Evolutionary conservation across 2,797 vertebrate genomes (phyloP).

Genomic region (Gallinago solitaria): DNA sequence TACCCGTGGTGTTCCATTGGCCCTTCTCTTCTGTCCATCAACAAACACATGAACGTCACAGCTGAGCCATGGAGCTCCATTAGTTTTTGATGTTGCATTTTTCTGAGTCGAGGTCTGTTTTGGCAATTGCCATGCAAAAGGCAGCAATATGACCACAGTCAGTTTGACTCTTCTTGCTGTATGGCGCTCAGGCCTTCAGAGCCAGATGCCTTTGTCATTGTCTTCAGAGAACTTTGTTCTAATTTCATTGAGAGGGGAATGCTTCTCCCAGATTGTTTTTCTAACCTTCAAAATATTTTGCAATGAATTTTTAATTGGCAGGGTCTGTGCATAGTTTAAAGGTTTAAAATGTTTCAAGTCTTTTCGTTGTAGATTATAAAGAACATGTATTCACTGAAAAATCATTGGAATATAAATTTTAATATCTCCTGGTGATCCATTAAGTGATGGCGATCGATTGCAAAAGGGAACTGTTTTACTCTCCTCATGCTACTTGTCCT

Average conservation of each 20-base stretch:
- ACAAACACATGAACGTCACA: fast-evolving
- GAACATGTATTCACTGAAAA: neutral
- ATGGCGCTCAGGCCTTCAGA: neutral
- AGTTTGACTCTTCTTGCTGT: neutral
- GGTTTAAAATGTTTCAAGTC: conserved; percentile 13
- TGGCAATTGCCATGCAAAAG: neutral
- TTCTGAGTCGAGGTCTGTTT: neutral
- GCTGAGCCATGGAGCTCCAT: neutral
- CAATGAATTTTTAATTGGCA: conserved; percentile 28
- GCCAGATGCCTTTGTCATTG: neutral
- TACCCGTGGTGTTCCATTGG: neutral
- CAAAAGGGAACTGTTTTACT: neutral
- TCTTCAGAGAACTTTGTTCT: conserved; percentile 1
- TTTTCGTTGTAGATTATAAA: neutral
- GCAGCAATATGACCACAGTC: neutral
- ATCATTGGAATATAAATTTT: neutral
- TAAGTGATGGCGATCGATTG: neutral
- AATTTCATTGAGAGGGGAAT: neutral
- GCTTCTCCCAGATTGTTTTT: conserved; percentile 20
- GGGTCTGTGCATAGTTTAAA: neutral
- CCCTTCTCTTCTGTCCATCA: neutral
- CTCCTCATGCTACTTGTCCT: neutral
- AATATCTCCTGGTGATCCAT: neutral
- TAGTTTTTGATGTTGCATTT: neutral
- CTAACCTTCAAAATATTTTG: conserved; percentile 37